Conservation (phyloP, 2,797 vertebrate genomes). For the Sciurus vulgaris region DNA sequence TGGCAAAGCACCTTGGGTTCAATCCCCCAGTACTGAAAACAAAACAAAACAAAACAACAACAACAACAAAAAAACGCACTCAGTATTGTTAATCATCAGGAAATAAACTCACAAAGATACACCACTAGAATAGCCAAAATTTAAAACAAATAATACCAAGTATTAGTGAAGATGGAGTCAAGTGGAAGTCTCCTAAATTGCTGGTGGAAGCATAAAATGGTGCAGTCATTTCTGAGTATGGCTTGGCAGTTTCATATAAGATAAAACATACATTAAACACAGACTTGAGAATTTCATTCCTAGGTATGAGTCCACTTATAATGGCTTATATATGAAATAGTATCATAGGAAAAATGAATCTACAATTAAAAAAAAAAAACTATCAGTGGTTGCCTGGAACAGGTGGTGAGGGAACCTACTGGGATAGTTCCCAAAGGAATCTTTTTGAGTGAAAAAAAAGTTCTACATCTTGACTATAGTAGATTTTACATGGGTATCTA, state of each 20-base stretch:
- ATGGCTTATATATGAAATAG: background rate
- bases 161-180: background rate
- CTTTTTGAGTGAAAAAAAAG: background rate
- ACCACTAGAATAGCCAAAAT: background rate
- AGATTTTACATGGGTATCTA: background rate
- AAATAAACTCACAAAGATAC: background rate
- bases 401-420: background rate
- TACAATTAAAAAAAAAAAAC: background rate
- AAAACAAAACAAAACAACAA: too few species aligned
- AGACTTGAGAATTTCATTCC: background rate
- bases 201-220: background rate
- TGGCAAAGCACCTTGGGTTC: too few species aligned
- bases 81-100: too few species aligned
- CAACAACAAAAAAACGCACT: too few species aligned
- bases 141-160: background rate
- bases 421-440: background rate
- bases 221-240: background rate
- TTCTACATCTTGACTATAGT: background rate
- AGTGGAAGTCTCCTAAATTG: background rate
- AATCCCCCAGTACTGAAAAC: too few species aligned
- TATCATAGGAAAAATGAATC: background rate
- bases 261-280: background rate
- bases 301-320: background rate
- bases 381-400: background rate
- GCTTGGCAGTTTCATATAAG: background rate